These are phyloP conservation scores for Heliconius sara DNA, from an alignment of 2,888 invertebrate genomes.

Conservation along the genomic window DNA sequence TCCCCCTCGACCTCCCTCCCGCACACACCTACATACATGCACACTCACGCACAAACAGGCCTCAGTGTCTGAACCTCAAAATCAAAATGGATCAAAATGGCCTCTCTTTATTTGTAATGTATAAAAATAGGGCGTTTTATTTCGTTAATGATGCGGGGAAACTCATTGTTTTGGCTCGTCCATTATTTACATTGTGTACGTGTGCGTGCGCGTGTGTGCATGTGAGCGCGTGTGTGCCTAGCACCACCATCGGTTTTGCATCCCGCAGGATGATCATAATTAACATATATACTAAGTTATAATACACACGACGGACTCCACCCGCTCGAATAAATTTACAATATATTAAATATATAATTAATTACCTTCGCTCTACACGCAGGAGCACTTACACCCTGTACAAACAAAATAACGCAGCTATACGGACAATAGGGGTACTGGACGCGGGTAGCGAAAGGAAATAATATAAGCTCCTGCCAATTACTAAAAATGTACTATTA, in stretches of 20 bases:
- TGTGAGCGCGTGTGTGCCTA: slow-evolving; percentile 53
- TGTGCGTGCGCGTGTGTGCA: background rate
- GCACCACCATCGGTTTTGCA: slow-evolving; percentile 66
- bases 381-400: slow-evolving; percentile 3
- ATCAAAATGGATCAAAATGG: background rate
- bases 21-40: background rate
- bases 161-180: background rate
- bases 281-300: slow-evolving; percentile 34
- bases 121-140: background rate
- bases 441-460: background rate
- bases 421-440: background rate
- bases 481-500: background rate
- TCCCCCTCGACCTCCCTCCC: slow-evolving; percentile 5
- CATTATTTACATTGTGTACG: background rate
- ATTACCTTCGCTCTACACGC: slow-evolving; percentile 5
- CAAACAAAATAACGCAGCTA: slow-evolving; percentile 23
- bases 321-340: slow-evolving; percentile 38
- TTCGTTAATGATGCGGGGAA: background rate
- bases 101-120: background rate
- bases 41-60: background rate
- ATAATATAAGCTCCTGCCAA: background rate
- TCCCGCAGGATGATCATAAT: slow-evolving; percentile 54
- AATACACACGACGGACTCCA: slow-evolving; percentile 8
- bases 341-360: slow-evolving; percentile 33
- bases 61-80: background rate